Percentiles rank a stretch among this genome's conserved stretches.
phyloP scores from a whole-genome alignment of 2,113 vertebrate species.

The Pitta sordida region DNA sequence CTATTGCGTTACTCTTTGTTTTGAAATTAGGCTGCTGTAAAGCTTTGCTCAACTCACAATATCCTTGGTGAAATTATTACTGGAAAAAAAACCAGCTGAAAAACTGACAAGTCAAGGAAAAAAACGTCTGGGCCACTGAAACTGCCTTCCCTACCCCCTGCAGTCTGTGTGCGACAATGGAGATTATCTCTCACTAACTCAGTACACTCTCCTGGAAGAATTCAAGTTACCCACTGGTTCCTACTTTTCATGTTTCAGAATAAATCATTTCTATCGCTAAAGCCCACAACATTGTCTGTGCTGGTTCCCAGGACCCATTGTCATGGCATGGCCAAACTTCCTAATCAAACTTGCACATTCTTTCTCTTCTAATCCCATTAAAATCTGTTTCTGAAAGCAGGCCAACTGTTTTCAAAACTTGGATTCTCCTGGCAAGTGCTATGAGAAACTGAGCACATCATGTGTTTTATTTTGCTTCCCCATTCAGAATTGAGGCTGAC shows the following conservation, averaged over 20 bases:
- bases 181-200: neutral
- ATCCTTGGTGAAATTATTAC: neutral
- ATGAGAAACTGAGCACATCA: constrained; percentile 21
- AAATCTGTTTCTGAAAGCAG: constrained; percentile 36
- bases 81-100: neutral
- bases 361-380: constrained; percentile 43
- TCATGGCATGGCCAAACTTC: neutral
- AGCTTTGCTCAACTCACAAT: neutral
- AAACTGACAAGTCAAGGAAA: neutral
- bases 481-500: constrained; percentile 19
- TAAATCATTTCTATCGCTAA: neutral
- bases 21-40: neutral
- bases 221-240: neutral
- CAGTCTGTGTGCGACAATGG: neutral
- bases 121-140: neutral
- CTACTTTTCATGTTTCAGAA: neutral
- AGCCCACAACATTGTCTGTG: neutral
- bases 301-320: neutral
- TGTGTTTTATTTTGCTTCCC: constrained; percentile 34
- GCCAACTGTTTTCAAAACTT: constrained; percentile 47
- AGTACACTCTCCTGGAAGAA: neutral
- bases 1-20: neutral
- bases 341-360: constrained; percentile 40
- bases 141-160: neutral
- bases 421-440: constrained; percentile 33